Base-by-base conservation (phyloP, 2,797 vertebrate species). In the Sardinella longiceps region DNA sequence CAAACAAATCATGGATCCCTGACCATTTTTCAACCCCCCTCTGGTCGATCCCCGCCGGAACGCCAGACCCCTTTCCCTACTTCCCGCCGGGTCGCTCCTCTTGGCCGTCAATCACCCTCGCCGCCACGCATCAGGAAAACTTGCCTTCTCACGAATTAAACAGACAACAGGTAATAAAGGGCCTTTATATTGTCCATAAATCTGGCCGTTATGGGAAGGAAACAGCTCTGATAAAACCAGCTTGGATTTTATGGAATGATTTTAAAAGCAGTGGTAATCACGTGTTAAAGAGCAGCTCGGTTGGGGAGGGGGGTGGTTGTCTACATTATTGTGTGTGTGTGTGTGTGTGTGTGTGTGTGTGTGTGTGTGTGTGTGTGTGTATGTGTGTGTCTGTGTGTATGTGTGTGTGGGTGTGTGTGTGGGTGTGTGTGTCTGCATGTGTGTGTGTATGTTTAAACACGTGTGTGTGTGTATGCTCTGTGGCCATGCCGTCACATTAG, bases 1-100 rank as follows among this genome's bases (percentile, higher is more conserved):
- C 89, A 90, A 93, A 92, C 85, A 91, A 89, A 92, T 82, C 25
- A 14, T 53, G 81, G 85, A 89, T 85, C 81, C 80, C 48, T 70
- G 81, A 84, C 85, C 84, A 85, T 87, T 90, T 82, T 89, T 87
- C 70, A 77, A 81, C 87, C 80, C 87, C 80, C 81, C 33, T 4
- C 63, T 74, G 70, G 84, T 86, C 23, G 37, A 74, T 45, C 30
- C 83, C 56, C 15, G 25, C 60, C 60, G 12, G 66, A 70, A 70
- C 5, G 18, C 30, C 66, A 33, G 28, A 37, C 28, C 66, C 66
- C 11, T 37, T 37, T 37, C 66, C 66, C 33, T 7, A 18, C 4
- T 89, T 90, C 82, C 85, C 90, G 28, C 86, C 83, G 18, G 43
- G 77, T 77, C 25, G 81, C n/a, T 56, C 11, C 23, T 20, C 25